These are phyloP conservation scores for Drosophila asahinai DNA, from an alignment of 1,140 invertebrate species.

Conservation along the genomic window DNA sequence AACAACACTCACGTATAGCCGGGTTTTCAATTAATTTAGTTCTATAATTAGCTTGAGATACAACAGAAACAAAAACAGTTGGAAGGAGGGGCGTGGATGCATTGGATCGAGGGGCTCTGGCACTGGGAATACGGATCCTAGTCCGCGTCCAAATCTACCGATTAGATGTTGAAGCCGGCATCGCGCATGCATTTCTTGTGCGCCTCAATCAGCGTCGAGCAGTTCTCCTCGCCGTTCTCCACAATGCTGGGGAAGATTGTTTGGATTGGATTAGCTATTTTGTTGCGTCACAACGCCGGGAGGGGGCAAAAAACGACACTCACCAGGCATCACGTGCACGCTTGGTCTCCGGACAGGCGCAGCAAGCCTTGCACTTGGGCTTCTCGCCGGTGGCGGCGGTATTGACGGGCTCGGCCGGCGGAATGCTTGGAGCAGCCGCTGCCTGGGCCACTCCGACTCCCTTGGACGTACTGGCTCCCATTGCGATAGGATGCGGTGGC, in stretches of 20 bases:
- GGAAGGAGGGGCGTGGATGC: conserved; percentile 12
- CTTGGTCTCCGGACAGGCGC: conserved; percentile 99
- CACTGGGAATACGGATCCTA: neutral
- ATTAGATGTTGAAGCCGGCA: conserved; percentile 93
- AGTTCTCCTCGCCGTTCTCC: conserved; percentile 97
- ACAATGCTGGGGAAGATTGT: conserved; percentile 90
- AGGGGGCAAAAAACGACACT: conserved; percentile 56
- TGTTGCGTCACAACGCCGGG: conserved; percentile 48
- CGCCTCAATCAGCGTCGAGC: conserved; percentile 95
- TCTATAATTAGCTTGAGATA: conserved; percentile 78
- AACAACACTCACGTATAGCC: conserved; percentile 18
- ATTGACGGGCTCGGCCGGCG: conserved; percentile 50
- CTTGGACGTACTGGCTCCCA: conserved; percentile 72
- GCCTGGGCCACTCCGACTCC: conserved; percentile 76
- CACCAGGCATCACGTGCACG: conserved; percentile 95
- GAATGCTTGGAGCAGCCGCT: conserved; percentile 33
- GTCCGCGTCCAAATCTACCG: neutral
- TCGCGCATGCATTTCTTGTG: conserved; percentile 98
- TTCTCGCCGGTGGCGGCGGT: conserved; percentile 85
- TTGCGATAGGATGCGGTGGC: conserved; percentile 1
- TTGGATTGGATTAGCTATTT: neutral
- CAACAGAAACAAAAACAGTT: conserved; percentile 54
- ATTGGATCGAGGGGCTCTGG: conserved; percentile 5
- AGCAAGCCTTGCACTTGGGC: conserved; percentile 96
- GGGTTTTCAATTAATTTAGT: conserved; percentile 61